Evolutionary conservation across 1,140 invertebrate genomes (phyloP).

Genomic region (Cyclina sinensis): DNA sequence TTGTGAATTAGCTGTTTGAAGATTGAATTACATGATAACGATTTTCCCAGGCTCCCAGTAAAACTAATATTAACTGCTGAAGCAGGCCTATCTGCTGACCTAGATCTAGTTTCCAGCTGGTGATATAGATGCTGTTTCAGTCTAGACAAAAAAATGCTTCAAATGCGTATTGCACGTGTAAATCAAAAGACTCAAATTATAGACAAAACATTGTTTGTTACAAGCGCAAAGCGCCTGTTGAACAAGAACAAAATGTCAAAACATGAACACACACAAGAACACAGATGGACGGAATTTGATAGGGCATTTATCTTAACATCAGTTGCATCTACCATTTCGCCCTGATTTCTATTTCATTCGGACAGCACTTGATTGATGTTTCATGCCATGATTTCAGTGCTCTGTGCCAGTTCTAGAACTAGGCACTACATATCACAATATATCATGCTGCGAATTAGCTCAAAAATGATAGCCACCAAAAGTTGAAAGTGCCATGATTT

Average conservation of each 20-base stretch:
- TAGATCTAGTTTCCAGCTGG: too few species aligned
- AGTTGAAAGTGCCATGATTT: constrained; percentile 24
- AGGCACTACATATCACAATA: constrained; percentile 6
- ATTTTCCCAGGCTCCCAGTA: neutral
- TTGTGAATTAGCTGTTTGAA: neutral
- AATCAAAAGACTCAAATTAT: neutral
- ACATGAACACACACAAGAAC: neutral
- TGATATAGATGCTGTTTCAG: neutral
- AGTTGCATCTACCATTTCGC: constrained; percentile 34
- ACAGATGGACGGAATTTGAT: constrained; percentile 42
- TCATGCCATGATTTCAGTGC: constrained; percentile 27
- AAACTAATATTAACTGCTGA: constrained; percentile 22
- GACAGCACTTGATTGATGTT: neutral
- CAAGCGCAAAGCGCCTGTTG: neutral
- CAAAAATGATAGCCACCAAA: constrained; percentile 12
- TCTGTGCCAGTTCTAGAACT: neutral
- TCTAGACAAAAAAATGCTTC: neutral
- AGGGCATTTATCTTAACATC: neutral
- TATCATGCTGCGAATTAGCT: neutral
- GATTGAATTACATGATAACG: neutral
- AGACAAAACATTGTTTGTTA: neutral
- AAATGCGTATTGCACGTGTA: neutral
- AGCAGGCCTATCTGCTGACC: neutral
- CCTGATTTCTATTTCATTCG: neutral
- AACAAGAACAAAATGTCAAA: neutral